Conservation (phyloP, 2,888 invertebrate genomes). For the Lumbricus terrestris region DNA sequence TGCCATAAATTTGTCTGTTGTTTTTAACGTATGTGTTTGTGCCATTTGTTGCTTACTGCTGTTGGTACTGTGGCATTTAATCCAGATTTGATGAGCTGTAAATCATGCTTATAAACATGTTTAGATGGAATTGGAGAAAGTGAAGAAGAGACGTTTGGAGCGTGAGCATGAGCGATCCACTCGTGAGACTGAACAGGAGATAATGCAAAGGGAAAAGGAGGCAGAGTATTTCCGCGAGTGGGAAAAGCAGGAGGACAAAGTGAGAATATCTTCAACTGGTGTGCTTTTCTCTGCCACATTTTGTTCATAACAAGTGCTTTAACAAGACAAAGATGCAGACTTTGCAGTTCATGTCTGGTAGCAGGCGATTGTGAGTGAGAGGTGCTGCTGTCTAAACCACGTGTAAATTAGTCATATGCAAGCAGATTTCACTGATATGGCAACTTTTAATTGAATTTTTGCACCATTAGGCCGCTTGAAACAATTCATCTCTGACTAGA, state of each 20-base stretch:
- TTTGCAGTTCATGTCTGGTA: too few species aligned
- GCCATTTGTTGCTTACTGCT: neutral
- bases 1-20: neutral
- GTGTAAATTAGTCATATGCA: too few species aligned
- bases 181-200: conserved; percentile 60
- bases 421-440: too few species aligned
- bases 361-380: too few species aligned
- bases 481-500: too few species aligned
- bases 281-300: neutral
- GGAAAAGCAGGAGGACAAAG: conserved; percentile 88
- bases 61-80: neutral
- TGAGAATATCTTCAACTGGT: conserved; percentile 42
- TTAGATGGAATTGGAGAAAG: conserved; percentile 82
- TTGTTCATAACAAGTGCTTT: neutral
- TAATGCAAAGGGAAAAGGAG: conserved; percentile 80
- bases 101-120: neutral
- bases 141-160: conserved; percentile 85
- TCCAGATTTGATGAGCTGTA: neutral
- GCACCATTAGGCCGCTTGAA: too few species aligned
- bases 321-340: neutral
- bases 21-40: neutral
- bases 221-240: conserved; percentile 88
- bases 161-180: conserved; percentile 65
- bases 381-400: too few species aligned
- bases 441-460: too few species aligned